Evolutionary conservation across 1,140 invertebrate genomes (phyloP).

Genomic region (Aphaenogaster floridana): DNA sequence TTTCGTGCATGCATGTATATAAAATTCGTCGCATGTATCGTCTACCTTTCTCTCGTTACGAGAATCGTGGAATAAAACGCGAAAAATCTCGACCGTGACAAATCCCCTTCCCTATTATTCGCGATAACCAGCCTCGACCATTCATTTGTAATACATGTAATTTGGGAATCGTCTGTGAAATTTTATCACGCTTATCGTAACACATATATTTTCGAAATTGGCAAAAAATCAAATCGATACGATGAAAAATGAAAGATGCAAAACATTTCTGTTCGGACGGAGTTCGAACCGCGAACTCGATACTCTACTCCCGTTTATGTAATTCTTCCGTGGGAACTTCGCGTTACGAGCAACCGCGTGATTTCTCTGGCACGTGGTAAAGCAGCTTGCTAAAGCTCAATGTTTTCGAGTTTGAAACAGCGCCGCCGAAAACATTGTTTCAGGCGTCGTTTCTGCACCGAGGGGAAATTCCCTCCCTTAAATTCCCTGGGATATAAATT

Average conservation of each 20-base stretch:
- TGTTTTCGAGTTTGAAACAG: conserved; percentile 34
- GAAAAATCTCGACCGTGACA: conserved; percentile 20
- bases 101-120: conserved; percentile 7
- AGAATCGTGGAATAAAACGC: not conserved
- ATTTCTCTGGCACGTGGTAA: conserved; percentile 26
- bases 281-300: not conserved
- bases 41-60: not conserved
- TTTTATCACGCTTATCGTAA: conserved; percentile 5
- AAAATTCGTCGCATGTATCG: not conserved
- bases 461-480: conserved; percentile 18
- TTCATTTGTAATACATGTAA: not conserved
- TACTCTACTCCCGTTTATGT: conserved; percentile 5
- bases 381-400: conserved; percentile 16
- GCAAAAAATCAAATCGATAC: not conserved
- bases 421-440: not conserved
- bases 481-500: conserved; percentile 43
- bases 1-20: not conserved
- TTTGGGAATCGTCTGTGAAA: not conserved
- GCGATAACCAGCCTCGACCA: conserved; percentile 16
- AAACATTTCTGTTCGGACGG: not conserved
- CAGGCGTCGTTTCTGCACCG: not conserved
- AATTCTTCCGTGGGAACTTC: conserved; percentile 12
- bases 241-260: not conserved
- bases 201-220: not conserved
- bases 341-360: conserved; percentile 15